Evolutionary conservation across 1,140 invertebrate genomes (phyloP).

Genomic region (Akabosia matsudoensis): DNA sequence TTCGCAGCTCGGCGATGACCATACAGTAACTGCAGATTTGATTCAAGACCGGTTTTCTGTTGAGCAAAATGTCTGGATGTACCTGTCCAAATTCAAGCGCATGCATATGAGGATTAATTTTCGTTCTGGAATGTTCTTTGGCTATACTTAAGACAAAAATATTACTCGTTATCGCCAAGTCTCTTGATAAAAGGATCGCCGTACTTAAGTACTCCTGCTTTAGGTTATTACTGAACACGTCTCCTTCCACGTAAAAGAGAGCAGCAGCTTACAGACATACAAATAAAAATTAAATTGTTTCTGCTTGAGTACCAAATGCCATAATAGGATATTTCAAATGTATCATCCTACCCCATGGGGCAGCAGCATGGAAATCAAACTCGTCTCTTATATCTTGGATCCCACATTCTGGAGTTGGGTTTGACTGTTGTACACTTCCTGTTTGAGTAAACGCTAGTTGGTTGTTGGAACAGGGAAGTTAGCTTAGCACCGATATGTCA

Average conservation of each 20-base stretch:
- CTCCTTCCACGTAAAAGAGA: neutral
- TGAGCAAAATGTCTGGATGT: neutral
- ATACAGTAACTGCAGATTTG: conserved; percentile 5
- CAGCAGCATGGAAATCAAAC: neutral
- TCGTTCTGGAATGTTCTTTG: neutral
- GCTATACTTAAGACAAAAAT: too few relatives aligned
- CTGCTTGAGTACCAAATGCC: too few relatives aligned
- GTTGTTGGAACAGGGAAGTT: too few relatives aligned
- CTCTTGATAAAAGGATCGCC: neutral
- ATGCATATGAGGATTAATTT: neutral
- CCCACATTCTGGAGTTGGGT: neutral
- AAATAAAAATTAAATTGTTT: neutral
- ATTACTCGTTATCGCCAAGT: neutral
- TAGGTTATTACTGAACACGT: neutral
- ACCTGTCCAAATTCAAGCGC: neutral
- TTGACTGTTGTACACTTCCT: neutral
- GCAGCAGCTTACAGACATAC: neutral
- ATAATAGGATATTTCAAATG: neutral
- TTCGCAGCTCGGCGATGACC: neutral
- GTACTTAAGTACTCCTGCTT: conserved; percentile 1
- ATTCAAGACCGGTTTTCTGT: neutral
- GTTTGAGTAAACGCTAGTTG: too few relatives aligned
- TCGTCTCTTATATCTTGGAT: neutral
- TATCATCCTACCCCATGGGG: neutral
- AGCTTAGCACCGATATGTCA: too few relatives aligned